Percentiles rank a stretch among this genome's conserved stretches.
Conservation (phyloP, 2,113 vertebrate genomes). For the Ammospiza nelsoni region DNA sequence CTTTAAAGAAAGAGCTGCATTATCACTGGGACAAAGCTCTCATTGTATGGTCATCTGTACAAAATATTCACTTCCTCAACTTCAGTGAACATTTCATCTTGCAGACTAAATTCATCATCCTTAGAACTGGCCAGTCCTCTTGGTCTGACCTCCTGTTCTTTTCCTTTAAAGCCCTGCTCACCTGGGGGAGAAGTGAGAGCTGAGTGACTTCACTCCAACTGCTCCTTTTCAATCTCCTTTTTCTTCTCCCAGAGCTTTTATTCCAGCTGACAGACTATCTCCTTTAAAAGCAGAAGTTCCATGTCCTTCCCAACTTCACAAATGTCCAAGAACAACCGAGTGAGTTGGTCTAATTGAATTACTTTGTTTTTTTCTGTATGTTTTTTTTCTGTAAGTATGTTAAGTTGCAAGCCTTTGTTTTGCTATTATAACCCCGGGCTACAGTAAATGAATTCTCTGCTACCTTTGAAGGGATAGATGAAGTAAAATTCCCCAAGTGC, state of each 20-base stretch:
- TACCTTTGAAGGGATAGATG: conserved; percentile 84
- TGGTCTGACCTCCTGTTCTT: background rate
- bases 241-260: background rate
- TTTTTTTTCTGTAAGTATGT: conserved; percentile 40
- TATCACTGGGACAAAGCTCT: conserved; percentile 19
- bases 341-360: conserved; percentile 58
- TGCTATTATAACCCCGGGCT: conserved; percentile 78
- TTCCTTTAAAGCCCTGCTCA: background rate
- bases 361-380: conserved; percentile 49
- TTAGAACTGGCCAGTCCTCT: conserved; percentile 29
- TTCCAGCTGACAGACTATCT: conserved; percentile 27
- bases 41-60: background rate
- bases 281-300: conserved; percentile 12
- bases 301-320: conserved; percentile 63
- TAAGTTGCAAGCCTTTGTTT: conserved; percentile 80
- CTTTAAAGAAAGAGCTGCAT: conserved; percentile 39
- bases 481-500: conserved; percentile 84
- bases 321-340: conserved; percentile 18
- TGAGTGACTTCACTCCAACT: background rate
- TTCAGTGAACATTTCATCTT: conserved; percentile 34
- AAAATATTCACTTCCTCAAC: conserved; percentile 26
- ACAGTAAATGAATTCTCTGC: conserved; percentile 86
- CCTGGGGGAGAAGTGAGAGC: background rate
- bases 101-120: background rate
- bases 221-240: background rate